Percentiles rank a stretch among this genome's conserved stretches.
phyloP scores from a whole-genome alignment of 92 coral and sea anemone genomes.

The Umimayanthus chanpuru region DNA sequence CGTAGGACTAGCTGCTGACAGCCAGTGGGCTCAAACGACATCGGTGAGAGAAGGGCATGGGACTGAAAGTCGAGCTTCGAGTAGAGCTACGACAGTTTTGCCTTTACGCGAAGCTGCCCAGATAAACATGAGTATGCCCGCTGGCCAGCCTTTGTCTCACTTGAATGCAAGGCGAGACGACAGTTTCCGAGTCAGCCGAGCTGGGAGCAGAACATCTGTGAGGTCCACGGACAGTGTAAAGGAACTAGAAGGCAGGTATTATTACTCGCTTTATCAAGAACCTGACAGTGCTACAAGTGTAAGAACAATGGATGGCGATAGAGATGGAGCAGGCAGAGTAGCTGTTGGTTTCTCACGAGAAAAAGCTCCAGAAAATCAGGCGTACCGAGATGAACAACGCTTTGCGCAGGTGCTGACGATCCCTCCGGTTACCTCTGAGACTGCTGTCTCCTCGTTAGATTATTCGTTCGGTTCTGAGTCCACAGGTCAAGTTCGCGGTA shows the following conservation, averaged over 20 bases:
- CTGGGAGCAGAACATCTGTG: slow-evolving; percentile 1
- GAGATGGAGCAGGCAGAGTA: neutral
- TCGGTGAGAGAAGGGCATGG: neutral
- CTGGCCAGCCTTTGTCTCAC: neutral
- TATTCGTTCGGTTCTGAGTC: neutral
- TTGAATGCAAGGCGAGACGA: slow-evolving; percentile 2
- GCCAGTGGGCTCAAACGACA: neutral
- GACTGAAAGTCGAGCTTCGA: slow-evolving; percentile 10
- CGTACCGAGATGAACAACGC: neutral
- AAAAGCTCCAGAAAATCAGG: neutral
- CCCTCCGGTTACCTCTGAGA: neutral
- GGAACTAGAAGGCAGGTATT: neutral
- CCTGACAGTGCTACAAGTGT: neutral
- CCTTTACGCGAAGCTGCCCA: neutral
- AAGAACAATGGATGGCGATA: neutral
- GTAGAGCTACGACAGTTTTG: neutral
- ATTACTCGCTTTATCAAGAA: slow-evolving; percentile 23
- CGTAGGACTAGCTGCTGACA: neutral
- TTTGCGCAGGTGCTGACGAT: neutral
- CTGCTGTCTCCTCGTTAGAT: neutral
- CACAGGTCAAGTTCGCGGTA: neutral
- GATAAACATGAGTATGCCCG: neutral
- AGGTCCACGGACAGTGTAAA: neutral
- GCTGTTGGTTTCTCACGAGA: neutral
- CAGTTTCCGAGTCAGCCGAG: neutral